A percentile compares a stretch with the other conserved stretches of the same genome.
Conservation (phyloP, 2,113 vertebrate species). For the Agelaius phoeniceus region DNA sequence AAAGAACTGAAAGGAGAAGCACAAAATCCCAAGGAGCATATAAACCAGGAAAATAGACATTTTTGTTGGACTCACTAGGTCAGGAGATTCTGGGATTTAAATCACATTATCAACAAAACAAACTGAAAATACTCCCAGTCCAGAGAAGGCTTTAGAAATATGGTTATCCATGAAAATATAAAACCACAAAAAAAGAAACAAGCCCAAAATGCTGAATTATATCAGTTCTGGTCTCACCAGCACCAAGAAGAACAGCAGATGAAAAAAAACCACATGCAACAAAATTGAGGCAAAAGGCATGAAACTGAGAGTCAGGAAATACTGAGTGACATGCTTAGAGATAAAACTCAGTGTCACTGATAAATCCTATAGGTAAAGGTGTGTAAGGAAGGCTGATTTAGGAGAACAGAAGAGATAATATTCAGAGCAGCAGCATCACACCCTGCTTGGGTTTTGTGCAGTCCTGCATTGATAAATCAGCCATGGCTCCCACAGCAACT, state of each 20-base stretch:
- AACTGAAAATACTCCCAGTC: background rate
- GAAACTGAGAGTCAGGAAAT: background rate
- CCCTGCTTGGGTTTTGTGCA: background rate
- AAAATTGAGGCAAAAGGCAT: background rate
- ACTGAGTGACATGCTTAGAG: background rate
- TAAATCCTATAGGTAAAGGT: background rate
- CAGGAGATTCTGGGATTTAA: background rate
- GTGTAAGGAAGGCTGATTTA: background rate
- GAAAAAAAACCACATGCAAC: background rate
- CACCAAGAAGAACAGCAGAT: background rate
- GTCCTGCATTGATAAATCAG: background rate
- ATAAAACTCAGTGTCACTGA: background rate
- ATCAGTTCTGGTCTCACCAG: background rate
- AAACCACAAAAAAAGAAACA: background rate
- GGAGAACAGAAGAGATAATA: background rate
- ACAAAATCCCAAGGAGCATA: background rate
- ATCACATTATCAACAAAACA: background rate
- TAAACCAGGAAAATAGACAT: background rate
- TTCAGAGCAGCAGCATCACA: background rate
- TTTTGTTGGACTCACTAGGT: background rate
- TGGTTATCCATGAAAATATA: background rate
- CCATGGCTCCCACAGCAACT: fast-evolving
- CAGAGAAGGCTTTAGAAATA: background rate
- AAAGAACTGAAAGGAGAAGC: background rate
- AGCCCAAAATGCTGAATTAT: background rate